Evolutionary conservation across 2,113 vertebrate species (phyloP).

Genomic region (Suricata suricatta): DNA sequence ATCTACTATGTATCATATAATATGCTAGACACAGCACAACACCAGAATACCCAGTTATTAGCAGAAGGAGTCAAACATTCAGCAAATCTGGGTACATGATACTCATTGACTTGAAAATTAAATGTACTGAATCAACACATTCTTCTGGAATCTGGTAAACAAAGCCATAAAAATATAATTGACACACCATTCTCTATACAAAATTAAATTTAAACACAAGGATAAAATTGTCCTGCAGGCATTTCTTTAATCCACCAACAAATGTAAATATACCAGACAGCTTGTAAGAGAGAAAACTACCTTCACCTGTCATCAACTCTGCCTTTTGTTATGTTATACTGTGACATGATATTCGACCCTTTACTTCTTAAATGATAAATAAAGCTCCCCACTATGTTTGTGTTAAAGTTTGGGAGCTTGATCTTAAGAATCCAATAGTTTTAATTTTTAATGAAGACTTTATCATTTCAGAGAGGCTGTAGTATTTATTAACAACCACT

Average conservation of each 20-base stretch:
- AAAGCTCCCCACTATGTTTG: background rate
- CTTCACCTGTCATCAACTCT: background rate
- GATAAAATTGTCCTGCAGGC: background rate
- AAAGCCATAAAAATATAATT: conserved; percentile 3
- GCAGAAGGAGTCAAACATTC: background rate
- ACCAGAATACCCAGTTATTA: background rate
- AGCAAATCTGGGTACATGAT: background rate
- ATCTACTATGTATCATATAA: background rate
- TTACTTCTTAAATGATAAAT: background rate
- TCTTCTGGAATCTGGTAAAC: conserved; percentile 50
- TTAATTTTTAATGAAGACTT: background rate
- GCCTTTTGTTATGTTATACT: background rate
- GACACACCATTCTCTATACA: background rate
- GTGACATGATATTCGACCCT: background rate
- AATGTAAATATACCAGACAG: background rate
- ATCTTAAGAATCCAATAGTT: background rate
- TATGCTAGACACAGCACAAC: background rate
- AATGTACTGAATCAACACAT: conserved; percentile 2
- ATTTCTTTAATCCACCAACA: conserved; percentile 35
- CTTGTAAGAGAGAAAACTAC: background rate
- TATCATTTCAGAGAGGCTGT: background rate
- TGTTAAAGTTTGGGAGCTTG: background rate
- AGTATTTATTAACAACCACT: background rate
- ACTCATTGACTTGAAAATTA: conserved; percentile 42
- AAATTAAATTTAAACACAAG: conserved; percentile 49